Evolutionary conservation across 1,140 invertebrate genomes (phyloP), one percentile per base, ranked within the genome.

Genomic region (Agrypnia vestita): DNA sequence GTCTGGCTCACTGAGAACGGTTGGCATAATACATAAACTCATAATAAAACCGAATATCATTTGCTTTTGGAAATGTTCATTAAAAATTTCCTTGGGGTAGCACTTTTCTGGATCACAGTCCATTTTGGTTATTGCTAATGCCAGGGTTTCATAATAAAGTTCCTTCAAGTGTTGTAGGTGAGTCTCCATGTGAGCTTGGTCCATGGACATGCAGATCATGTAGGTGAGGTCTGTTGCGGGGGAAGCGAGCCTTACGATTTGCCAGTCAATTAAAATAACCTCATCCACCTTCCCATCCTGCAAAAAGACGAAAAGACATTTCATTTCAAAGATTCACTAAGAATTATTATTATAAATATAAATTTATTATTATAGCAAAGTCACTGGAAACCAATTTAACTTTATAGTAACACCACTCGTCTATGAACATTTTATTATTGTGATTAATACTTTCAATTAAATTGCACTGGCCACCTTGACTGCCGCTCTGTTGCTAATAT

Each of bases 191-290:
- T 75, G n/a, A 3, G 73, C 19, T 15, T 59, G 56, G 46, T 80
- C 81, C 7, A 78, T 75, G 17, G 64, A 35, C 3, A 53, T 15
- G 56, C 76, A 82, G 9, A 82, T n/a, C 8, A 82, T 9, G 53
- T 80, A 80, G 12, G 17, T 13, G 0, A 82, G 10, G 21, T 82
- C 81, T 9, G 59, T 74, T 7, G 75, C 47, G 1, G 74, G 81
- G 12, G 78, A 82, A 43, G 59, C 12, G 9, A 59, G 44, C 47
- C 76, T 64, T 3, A 69, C 6, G 13, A 76, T 17, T 71, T 82
- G 81, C 75, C 81, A 80, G 43, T 82, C 81, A 13, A 82, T 47
- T 11, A 82, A 59, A 51, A 55, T 56, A 15, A 80, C 51, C 1
- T 80, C 59, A 10, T 64, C 43, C 0, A 55, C 43, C 71, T 78